Evolutionary conservation across 2,888 invertebrate genomes (phyloP).

Genomic region (Leuctra nigra): DNA sequence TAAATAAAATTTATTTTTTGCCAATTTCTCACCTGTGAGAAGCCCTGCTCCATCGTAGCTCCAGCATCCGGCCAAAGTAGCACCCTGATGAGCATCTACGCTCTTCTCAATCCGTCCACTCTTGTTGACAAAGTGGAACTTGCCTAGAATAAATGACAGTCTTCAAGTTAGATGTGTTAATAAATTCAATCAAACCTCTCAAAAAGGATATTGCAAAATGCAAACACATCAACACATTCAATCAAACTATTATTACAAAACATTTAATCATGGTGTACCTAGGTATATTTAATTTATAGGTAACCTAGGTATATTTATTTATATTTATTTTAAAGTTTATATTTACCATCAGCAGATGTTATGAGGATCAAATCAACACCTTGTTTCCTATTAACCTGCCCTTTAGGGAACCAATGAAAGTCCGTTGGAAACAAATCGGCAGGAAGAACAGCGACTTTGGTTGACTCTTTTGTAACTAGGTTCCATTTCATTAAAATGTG

Average conservation of each 20-base stretch:
- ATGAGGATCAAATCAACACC: slow-evolving; percentile 76
- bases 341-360: slow-evolving; percentile 79
- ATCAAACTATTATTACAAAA: background rate
- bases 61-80: slow-evolving; percentile 86
- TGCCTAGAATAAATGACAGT: slow-evolving; percentile 45
- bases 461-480: slow-evolving; percentile 68
- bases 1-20: no score
- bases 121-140: slow-evolving; percentile 81
- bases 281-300: no score
- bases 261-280: no score
- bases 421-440: slow-evolving; percentile 83
- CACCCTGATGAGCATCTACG: slow-evolving; percentile 87
- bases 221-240: no score
- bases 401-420: slow-evolving; percentile 80
- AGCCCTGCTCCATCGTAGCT: slow-evolving; percentile 93
- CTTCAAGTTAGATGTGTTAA: background rate
- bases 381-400: slow-evolving; percentile 39
- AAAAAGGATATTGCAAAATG: background rate
- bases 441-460: slow-evolving; percentile 68
- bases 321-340: no score
- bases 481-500: slow-evolving; percentile 87
- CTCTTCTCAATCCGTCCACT: slow-evolving; percentile 89
- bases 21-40: slow-evolving; percentile 72
- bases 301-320: no score
- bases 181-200: background rate